Conservation (phyloP, 64 coral and sea anemone genomes). For the Montipora foliosa region DNA sequence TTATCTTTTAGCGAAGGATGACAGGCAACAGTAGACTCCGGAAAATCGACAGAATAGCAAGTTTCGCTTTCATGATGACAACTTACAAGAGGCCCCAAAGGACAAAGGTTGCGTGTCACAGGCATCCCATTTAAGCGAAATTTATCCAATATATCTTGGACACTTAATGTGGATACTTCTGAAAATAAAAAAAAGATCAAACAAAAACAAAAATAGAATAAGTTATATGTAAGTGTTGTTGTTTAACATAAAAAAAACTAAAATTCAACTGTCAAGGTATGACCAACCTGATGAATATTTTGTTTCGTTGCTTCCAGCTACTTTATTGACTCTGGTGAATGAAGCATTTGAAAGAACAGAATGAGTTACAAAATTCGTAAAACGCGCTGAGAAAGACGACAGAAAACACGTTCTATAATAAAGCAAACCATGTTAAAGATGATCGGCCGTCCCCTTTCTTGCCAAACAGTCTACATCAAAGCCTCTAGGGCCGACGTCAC, state of each 20-base stretch:
- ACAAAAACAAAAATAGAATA: not conserved
- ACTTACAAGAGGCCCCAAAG: constrained; percentile 19
- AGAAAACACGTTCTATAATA: too few relatives aligned
- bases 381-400: too few relatives aligned
- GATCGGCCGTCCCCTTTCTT: too few relatives aligned
- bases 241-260: too few relatives aligned
- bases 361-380: too few relatives aligned
- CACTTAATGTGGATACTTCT: constrained; percentile 41
- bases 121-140: constrained; percentile 61
- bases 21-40: not conserved
- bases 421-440: not conserved
- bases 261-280: too few relatives aligned
- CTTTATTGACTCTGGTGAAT: not conserved
- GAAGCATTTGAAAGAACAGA: not conserved
- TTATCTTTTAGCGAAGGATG: not conserved
- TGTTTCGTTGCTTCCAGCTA: not conserved
- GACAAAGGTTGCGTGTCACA: constrained; percentile 39
- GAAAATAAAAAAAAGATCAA: not conserved
- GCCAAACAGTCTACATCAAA: too few relatives aligned
- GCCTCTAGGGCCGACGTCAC: too few relatives aligned
- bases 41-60: too few relatives aligned
- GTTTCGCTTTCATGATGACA: not conserved
- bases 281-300: not conserved
- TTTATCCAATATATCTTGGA: constrained; percentile 50
- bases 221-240: too few relatives aligned